Base-by-base conservation (phyloP, 2,113 vertebrate species). In the Tichodroma muraria region DNA sequence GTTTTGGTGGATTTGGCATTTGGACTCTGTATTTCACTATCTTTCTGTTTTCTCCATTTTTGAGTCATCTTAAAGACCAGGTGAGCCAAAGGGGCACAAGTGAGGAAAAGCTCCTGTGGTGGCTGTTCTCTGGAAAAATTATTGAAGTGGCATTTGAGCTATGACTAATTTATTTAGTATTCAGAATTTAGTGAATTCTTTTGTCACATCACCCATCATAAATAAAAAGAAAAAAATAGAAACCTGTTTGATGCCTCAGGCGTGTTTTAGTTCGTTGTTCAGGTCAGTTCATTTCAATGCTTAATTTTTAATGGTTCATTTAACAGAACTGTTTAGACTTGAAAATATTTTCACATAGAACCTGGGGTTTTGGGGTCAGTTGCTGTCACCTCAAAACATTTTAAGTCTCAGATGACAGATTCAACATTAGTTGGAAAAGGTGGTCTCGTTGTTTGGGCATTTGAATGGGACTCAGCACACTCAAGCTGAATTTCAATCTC, bases 251-350 rank as follows among this genome's bases (percentile, higher is more conserved):
- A 87, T 89, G 97, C 97, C 97, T 97, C 90, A 92, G 97, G 97
- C 97, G 80, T 89, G 70, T 96, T 97, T 97, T 90, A 85, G 79
- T 95, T 95, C 95, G 83, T 82, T 97, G 97, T 95, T 97, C 97
- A 97, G 97, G 97, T 98, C 97, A 97, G 94, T 98, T 98, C 97
- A 97, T 98, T 97, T 97, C 94, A 96, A 75, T 97, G 90, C 94
- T 97, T 97, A 97, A 96, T 97, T 97, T 96, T 97, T 96, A 97
- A 94, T 96, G 94, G 88, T 96, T 97, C 97, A 97, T 97, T 98
- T 97, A 97, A 97, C 88, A 47, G 66, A 89, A 66, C 75, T 95
- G 81, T 95, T 95, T 94, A 88, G 72, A 95, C 84, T 85, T 86
- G 88, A 95, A 97, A 97, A 96, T 97, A 97, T 90, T 95, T 97